phyloP scores from a whole-genome alignment of 2,113 vertebrate species.

The Microcebus murinus region DNA sequence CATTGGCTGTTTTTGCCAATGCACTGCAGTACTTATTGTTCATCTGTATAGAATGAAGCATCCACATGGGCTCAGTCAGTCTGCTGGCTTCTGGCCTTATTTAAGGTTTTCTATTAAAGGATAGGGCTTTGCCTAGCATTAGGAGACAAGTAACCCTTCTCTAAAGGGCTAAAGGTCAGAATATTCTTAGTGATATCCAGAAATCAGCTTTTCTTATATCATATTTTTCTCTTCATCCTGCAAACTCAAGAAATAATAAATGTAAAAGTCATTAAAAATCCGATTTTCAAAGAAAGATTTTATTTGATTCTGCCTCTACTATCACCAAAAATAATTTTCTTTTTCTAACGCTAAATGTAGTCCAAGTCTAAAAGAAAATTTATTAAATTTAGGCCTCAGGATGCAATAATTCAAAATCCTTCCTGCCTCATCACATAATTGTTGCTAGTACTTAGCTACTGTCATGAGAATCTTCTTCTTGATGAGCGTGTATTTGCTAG shows the following conservation, averaged over 20 bases:
- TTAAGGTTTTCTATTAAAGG: slow-evolving; percentile 34
- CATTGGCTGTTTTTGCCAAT: background rate
- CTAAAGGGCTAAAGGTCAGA: background rate
- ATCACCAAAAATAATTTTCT: slow-evolving; percentile 44
- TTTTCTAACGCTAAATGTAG: background rate
- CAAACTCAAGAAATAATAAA: slow-evolving; percentile 48
- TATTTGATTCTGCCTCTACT: slow-evolving; percentile 29
- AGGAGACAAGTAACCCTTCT: background rate
- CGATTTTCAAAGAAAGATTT: slow-evolving; percentile 56
- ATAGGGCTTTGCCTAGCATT: background rate
- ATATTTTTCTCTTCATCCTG: background rate
- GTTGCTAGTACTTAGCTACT: slow-evolving; percentile 3
- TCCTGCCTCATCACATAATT: slow-evolving; percentile 53
- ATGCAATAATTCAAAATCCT: slow-evolving; percentile 27
- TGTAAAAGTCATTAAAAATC: slow-evolving; percentile 54
- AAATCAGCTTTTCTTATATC: background rate
- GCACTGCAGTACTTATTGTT: slow-evolving; percentile 31
- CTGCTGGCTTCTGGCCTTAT: slow-evolving; percentile 44
- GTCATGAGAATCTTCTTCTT: slow-evolving; percentile 30
- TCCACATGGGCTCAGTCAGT: background rate
- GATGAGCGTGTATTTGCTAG: background rate
- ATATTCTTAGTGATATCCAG: background rate
- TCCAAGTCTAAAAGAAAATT: slow-evolving; percentile 29
- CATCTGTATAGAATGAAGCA: slow-evolving; percentile 30
- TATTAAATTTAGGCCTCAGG: slow-evolving; percentile 25